These are phyloP conservation scores for western clawed frog (Xenopus tropicalis) DNA, from an alignment of 2,113 vertebrate genomes.

Conservation along the genomic window UCB_Xtro_10.0 CM004449.2:108581501-108582000, in stretches of 20 bases:
- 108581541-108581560: no score
- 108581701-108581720: neutral
- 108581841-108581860: neutral
- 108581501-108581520: no score
- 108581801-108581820: neutral
- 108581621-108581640: no score
- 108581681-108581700: neutral
- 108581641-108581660: neutral
- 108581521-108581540: no score
- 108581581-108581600: no score
- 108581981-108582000: no score
- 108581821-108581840: neutral
- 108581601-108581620: no score
- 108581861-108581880: conserved; percentile 7
- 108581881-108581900: neutral
- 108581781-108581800: neutral
- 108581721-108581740: conserved; percentile 13
- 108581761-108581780: conserved; percentile 14
- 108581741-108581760: no score
- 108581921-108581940: conserved; percentile 1
- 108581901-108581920: conserved; percentile 2
- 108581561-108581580: no score
- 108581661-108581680: neutral
- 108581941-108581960: no score
- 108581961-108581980: no score